Percentiles rank a stretch among this genome's conserved stretches.
These are phyloP conservation scores for Cephus nigrinus DNA, from an alignment of 2,888 invertebrate genomes.

Conservation along the genomic window DNA sequence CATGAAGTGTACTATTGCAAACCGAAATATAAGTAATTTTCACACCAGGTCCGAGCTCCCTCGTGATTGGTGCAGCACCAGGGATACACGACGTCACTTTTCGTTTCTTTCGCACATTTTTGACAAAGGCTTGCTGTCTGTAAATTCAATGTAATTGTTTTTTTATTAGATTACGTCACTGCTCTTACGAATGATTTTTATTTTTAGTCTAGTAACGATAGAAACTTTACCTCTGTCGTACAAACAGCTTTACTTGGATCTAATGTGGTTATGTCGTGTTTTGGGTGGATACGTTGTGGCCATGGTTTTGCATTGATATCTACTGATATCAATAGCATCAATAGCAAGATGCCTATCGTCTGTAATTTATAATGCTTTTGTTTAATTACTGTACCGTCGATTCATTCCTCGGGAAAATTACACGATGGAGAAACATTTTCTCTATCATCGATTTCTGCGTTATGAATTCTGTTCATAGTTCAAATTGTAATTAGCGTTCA, in stretches of 20 bases:
- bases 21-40: slow-evolving; percentile 27
- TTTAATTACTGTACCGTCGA: neutral
- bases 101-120: neutral
- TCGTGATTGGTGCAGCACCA: slow-evolving; percentile 37
- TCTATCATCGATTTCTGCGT: neutral
- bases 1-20: neutral
- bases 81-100: slow-evolving; percentile 21
- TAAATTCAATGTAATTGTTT: neutral
- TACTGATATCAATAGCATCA: slow-evolving; percentile 17
- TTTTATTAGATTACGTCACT: neutral
- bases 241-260: slow-evolving; percentile 26
- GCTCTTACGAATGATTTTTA: neutral
- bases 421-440: neutral
- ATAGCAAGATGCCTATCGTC: slow-evolving; percentile 14
- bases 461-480: neutral
- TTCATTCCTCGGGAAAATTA: neutral
- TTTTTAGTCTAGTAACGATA: neutral
- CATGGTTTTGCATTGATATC: slow-evolving; percentile 17
- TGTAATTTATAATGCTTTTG: neutral
- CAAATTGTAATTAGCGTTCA: neutral
- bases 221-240: slow-evolving; percentile 24
- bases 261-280: slow-evolving; percentile 23
- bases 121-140: neutral
- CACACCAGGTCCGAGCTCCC: slow-evolving; percentile 33
- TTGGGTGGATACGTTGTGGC: slow-evolving; percentile 16